These are phyloP conservation scores for Vanacampus margaritifer DNA, from an alignment of 2,113 vertebrate species.

Conservation along the genomic window DNA sequence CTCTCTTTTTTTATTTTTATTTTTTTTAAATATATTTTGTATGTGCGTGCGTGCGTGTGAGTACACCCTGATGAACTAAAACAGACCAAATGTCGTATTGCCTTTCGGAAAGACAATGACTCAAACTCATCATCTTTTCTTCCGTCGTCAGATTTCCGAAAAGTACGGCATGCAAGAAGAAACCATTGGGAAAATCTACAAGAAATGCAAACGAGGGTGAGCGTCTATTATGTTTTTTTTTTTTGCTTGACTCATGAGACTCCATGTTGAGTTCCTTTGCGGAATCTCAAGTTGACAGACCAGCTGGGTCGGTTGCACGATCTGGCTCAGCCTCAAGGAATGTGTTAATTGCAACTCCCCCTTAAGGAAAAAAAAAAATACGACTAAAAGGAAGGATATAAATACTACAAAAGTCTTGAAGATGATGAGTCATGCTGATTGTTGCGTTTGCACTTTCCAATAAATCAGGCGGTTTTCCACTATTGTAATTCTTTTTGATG, in stretches of 20 bases:
- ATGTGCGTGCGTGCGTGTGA: too few relatives aligned
- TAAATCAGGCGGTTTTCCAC: slow-evolving; percentile 38
- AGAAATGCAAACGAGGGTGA: slow-evolving; percentile 98
- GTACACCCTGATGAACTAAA: slow-evolving; percentile 35
- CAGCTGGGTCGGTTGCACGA: slow-evolving; percentile 49
- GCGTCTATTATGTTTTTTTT: slow-evolving; percentile 35
- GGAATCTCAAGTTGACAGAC: slow-evolving; percentile 58
- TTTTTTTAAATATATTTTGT: too few relatives aligned
- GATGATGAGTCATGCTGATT: slow-evolving; percentile 62
- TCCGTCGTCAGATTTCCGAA: slow-evolving; percentile 87
- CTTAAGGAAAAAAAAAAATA: slow-evolving; percentile 35
- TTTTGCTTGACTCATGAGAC: slow-evolving; percentile 1
- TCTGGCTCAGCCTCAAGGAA: slow-evolving; percentile 42
- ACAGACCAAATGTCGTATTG: neutral
- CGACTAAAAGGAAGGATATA: slow-evolving; percentile 33
- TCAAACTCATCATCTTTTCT: neutral
- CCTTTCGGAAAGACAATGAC: neutral
- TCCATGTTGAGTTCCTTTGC: slow-evolving; percentile 33
- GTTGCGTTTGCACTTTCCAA: slow-evolving; percentile 48
- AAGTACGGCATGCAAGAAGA: slow-evolving; percentile 93
- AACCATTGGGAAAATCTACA: slow-evolving; percentile 95
- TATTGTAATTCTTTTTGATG: slow-evolving; percentile 9
- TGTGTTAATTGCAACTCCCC: slow-evolving; percentile 59
- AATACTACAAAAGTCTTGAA: slow-evolving; percentile 45
- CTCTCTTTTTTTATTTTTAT: too few relatives aligned